phyloP scores from a whole-genome alignment of 2,888 invertebrate species.

The Leucania comma region DNA sequence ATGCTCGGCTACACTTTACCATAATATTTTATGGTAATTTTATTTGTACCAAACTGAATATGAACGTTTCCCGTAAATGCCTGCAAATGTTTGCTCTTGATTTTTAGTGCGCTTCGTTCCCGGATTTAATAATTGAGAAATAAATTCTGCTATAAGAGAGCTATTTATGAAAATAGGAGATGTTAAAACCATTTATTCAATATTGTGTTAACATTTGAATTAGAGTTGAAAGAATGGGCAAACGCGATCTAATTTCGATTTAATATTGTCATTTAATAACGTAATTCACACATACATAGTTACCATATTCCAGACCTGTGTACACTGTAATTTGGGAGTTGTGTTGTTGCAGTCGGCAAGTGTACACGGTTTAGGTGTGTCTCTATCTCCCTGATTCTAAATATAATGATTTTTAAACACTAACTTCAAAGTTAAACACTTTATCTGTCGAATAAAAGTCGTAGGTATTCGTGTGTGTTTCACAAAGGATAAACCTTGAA shows the following conservation, averaged over 20 bases:
- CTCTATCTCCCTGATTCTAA: background rate
- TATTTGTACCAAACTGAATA: slow-evolving; percentile 80
- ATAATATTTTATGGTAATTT: slow-evolving; percentile 86
- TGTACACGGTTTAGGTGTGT: background rate
- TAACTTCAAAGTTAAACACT: background rate
- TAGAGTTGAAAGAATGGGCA: background rate
- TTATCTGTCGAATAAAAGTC: background rate
- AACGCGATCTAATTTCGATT: background rate
- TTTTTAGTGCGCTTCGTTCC: slow-evolving; percentile 38
- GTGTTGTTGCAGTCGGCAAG: background rate
- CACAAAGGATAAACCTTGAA: background rate
- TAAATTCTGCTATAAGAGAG: slow-evolving; percentile 6
- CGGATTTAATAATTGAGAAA: slow-evolving; percentile 31
- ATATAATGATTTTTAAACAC: background rate
- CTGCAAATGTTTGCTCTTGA: slow-evolving; percentile 62
- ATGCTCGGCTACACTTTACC: slow-evolving; percentile 80
- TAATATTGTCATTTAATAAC: background rate
- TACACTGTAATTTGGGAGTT: background rate
- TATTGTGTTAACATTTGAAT: slow-evolving; percentile 9
- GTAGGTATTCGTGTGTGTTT: background rate
- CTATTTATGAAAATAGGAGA: background rate
- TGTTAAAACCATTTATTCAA: slow-evolving; percentile 5
- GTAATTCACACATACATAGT: background rate
- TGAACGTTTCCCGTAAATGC: slow-evolving; percentile 65
- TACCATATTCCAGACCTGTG: background rate